Base-by-base conservation (phyloP, 2,113 vertebrate species). In the Lepus americanus region DNA sequence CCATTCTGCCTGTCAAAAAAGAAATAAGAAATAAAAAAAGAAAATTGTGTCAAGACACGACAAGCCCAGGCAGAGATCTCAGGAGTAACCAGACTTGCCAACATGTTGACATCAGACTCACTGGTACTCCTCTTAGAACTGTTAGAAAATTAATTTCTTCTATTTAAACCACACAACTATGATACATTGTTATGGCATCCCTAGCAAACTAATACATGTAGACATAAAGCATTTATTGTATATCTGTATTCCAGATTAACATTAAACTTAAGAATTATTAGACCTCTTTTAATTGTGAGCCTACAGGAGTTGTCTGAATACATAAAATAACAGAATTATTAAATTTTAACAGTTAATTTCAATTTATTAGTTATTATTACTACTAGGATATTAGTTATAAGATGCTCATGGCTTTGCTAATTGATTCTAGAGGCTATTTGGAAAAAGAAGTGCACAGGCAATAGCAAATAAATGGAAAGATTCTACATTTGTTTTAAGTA, bases 351-450 rank as follows among this genome's bases (percentile, higher is more conserved):
- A 49, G 1, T 49, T 53, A 20, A 80, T 1, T 23, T 44, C 51
- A 76, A 78, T 95, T 96, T 53, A 70, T 91, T 29, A 36, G 22
- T 70, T 49, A 82, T 23, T 51, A 86, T 66, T 73, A 84, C 51
- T 89, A 51, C 49, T 64, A 80, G 22, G 64, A 59, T 29, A 74
- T 78, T 83, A 83, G 87, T 70, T 51, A 59, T 16, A 76, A 91
- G 76, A 79, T 90, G 39, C 4, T 73, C 86, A 82, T 63, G 29
- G 53, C 12, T 79, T 29, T 82, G 17, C 20, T 76, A 94, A 70
- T n/a, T 86, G 13, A 16, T 76, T 73, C n/a, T 49, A 92, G 39
- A 81, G 80, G 61, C 1, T 67, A 27, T 79, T 90, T 96, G 61
- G 27, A 36, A 84, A 77, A 86, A 36, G 1, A 83, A 91, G 25